Evolutionary conservation across 92 coral and sea anemone species (phyloP).

Genomic region (Montipora capitata): DNA sequence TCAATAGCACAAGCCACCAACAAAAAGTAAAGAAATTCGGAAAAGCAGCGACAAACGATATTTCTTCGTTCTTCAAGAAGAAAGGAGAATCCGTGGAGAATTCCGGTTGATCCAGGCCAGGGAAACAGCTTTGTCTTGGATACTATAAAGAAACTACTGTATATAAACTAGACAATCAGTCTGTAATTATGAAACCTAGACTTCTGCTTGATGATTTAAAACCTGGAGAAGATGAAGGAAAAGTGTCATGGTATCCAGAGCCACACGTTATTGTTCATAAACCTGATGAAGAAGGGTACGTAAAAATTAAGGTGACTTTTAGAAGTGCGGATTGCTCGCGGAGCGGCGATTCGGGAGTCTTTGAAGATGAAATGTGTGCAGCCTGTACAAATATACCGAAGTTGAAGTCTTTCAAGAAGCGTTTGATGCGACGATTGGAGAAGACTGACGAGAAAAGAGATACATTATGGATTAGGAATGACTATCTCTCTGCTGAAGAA

Average conservation of each 20-base stretch:
- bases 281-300: slow-evolving; percentile 2
- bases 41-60: neutral
- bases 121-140: slow-evolving; percentile 43
- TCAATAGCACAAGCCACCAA: slow-evolving; percentile 38
- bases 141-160: neutral
- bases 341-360: slow-evolving; percentile 48
- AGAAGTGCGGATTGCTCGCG: slow-evolving; percentile 33
- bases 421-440: slow-evolving; percentile 30
- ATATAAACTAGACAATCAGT: neutral
- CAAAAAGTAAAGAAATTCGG: slow-evolving; percentile 30
- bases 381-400: slow-evolving; percentile 34
- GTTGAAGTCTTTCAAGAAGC: slow-evolving; percentile 56
- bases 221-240: slow-evolving; percentile 56
- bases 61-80: slow-evolving; percentile 17
- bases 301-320: slow-evolving; percentile 25
- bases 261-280: slow-evolving; percentile 17
- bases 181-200: slow-evolving; percentile 25
- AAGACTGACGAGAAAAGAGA: slow-evolving; percentile 1
- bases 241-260: slow-evolving; percentile 57
- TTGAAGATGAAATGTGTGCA: slow-evolving; percentile 43
- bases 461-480: slow-evolving; percentile 23
- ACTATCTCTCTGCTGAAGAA: slow-evolving; percentile 27
- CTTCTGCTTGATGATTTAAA: slow-evolving; percentile 27
- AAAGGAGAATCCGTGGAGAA: neutral
- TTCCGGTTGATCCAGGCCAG: slow-evolving; percentile 5